Evolutionary conservation across 2,797 vertebrate species (phyloP).

Genomic region (Adelosebastes latens): DNA sequence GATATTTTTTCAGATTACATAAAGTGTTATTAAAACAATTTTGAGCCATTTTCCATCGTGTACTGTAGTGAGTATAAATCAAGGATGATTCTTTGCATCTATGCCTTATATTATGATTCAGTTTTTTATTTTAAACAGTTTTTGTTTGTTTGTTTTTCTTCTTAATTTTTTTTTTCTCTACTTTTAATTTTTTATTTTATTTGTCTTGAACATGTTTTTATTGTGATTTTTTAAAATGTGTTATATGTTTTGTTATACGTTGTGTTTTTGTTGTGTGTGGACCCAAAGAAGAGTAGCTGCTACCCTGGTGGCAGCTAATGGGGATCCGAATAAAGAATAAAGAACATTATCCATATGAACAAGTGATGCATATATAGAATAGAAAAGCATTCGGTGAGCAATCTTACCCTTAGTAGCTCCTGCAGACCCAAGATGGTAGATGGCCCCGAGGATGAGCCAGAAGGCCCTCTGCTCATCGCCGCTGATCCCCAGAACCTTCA

Average conservation of each 20-base stretch:
- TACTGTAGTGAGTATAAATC: background rate
- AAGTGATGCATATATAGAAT: background rate
- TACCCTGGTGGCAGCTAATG: too few relatives aligned
- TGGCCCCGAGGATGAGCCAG: conserved; percentile 93
- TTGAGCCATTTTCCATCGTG: background rate
- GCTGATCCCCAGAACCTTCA: conserved; percentile 94
- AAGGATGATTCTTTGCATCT: background rate
- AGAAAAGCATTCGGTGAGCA: background rate
- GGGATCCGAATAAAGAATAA: background rate
- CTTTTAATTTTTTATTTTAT: too few relatives aligned
- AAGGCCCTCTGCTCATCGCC: conserved; percentile 92
- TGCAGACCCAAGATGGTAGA: conserved; percentile 95
- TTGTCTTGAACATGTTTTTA: too few relatives aligned
- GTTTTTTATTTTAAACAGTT: too few relatives aligned
- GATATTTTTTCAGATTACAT: conserved; percentile 20
- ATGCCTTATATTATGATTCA: background rate
- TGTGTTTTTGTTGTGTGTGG: too few relatives aligned
- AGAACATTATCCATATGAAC: background rate
- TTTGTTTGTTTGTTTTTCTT: too few relatives aligned
- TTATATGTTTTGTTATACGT: too few relatives aligned
- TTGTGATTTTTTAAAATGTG: too few relatives aligned
- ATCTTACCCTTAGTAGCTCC: conserved; percentile 95
- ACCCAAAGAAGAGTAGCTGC: too few relatives aligned
- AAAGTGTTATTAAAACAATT: conserved; percentile 9
- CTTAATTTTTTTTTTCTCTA: too few relatives aligned